A percentile compares a stretch with the other conserved stretches of the same genome.
Evolutionary conservation across 2,797 vertebrate genomes (phyloP).

Genomic region (Pygocentrus nattereri): DNA sequence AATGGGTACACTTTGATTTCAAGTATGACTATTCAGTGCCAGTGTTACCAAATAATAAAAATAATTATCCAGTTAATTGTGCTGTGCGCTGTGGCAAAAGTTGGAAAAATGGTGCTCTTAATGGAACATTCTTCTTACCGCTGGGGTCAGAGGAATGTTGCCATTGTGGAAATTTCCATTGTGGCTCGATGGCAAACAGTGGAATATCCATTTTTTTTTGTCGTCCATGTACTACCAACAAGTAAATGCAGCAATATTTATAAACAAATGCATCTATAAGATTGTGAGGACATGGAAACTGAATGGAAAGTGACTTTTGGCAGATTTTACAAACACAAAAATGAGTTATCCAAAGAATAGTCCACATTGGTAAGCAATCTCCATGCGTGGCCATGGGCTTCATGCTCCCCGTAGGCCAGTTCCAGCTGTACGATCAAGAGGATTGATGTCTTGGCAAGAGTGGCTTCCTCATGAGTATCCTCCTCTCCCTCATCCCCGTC

Average conservation of each 20-base stretch:
- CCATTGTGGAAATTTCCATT: too few relatives aligned
- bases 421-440: conserved; percentile 59
- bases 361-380: conserved; percentile 19
- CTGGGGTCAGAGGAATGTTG: too few relatives aligned
- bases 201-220: too few relatives aligned
- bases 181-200: too few relatives aligned
- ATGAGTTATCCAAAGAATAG: conserved; percentile 11
- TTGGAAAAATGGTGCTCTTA: too few relatives aligned
- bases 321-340: background rate
- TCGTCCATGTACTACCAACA: too few relatives aligned
- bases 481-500: conserved; percentile 57
- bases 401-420: conserved; percentile 47
- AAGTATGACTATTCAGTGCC: too few relatives aligned
- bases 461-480: conserved; percentile 61
- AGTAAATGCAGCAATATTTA: background rate
- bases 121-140: too few relatives aligned
- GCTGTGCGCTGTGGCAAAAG: too few relatives aligned
- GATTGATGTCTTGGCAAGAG: conserved; percentile 63
- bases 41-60: too few relatives aligned
- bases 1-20: too few relatives aligned
- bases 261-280: background rate
- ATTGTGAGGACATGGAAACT: background rate
- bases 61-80: too few relatives aligned
- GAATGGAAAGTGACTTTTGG: background rate
- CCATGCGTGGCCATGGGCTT: conserved; percentile 14